Conservation (phyloP, 2,113 vertebrate species). For the Pygoscelis antarcticus region DNA sequence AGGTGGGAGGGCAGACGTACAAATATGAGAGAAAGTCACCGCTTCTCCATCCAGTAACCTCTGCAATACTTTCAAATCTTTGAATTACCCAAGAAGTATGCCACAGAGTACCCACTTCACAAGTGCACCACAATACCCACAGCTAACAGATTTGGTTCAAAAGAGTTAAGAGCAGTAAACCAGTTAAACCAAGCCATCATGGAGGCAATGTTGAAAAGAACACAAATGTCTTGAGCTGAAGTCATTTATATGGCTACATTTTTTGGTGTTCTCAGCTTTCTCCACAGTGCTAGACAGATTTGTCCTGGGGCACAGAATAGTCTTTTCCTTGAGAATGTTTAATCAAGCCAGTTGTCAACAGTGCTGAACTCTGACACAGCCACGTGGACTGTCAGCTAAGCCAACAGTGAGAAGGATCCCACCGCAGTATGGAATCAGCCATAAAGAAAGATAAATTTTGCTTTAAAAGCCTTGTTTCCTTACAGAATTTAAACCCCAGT, state of each 20-base stretch:
- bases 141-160: background rate
- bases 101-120: background rate
- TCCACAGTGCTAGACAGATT: background rate
- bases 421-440: accelerated
- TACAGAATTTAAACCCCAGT: background rate
- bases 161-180: background rate
- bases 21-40: background rate
- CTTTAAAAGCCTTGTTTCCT: background rate
- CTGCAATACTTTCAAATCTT: background rate
- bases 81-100: background rate
- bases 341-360: background rate
- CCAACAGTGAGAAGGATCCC: background rate
- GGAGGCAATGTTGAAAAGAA: background rate
- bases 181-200: background rate
- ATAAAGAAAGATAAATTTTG: background rate
- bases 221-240: background rate
- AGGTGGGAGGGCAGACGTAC: background rate
- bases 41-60: background rate
- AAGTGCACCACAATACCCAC: background rate
- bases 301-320: background rate
- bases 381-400: background rate
- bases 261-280: background rate
- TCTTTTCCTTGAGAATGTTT: background rate
- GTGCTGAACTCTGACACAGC: background rate
- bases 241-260: background rate